These are phyloP conservation scores for Hippopotamus amphibius DNA, from an alignment of 2,113 vertebrate species.

Conservation along the genomic window DNA sequence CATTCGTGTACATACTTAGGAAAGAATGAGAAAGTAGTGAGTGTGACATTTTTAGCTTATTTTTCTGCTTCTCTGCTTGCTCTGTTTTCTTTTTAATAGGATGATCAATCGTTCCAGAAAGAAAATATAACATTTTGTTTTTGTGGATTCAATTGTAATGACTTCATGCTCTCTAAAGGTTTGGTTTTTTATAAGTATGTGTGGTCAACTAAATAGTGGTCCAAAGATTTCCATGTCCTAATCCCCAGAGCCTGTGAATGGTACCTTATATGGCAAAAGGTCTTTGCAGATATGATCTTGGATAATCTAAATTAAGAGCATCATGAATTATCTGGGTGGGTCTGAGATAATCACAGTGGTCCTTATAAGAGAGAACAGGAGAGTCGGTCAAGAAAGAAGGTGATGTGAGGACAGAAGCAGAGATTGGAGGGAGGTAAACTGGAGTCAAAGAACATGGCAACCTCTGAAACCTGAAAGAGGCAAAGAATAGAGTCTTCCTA, in stretches of 20 bases:
- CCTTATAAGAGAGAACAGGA: background rate
- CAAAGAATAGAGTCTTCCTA: background rate
- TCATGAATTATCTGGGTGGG: background rate
- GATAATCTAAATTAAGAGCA: slow-evolving; percentile 13
- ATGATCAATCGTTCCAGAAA: background rate
- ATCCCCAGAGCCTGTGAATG: background rate
- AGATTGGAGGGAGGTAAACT: background rate
- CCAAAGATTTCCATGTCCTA: background rate
- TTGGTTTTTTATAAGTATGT: slow-evolving; percentile 27
- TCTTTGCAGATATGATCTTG: background rate
- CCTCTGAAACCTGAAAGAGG: background rate
- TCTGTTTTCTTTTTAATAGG: background rate
- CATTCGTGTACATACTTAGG: background rate
- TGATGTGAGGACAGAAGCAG: background rate
- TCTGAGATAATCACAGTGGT: background rate
- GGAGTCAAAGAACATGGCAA: background rate
- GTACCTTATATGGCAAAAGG: background rate
- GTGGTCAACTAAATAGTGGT: background rate
- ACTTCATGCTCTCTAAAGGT: background rate
- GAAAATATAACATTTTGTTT: background rate
- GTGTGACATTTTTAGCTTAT: background rate
- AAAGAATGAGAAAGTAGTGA: background rate
- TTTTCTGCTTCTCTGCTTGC: slow-evolving; percentile 22
- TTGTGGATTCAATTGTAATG: background rate
- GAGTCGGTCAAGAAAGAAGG: background rate